Percentiles rank a stretch among this genome's conserved stretches.
Evolutionary conservation across 2,888 invertebrate genomes (phyloP).

Genomic region (Pediacus dermestoides): DNA sequence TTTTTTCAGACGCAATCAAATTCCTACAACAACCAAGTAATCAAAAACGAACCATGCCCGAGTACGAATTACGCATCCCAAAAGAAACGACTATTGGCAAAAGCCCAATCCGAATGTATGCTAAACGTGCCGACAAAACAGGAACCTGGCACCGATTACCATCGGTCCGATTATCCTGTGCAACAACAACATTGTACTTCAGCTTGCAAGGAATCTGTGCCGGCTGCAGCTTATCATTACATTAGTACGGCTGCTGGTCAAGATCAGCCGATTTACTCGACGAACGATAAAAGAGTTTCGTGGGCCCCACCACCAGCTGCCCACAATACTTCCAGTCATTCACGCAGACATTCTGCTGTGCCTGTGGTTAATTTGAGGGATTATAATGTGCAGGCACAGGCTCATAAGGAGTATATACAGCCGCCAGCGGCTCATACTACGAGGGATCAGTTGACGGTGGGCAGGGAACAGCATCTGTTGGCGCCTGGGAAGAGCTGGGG

Average conservation of each 20-base stretch:
- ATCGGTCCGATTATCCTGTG: constrained; percentile 42
- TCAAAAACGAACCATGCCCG: constrained; percentile 57
- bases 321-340: constrained; percentile 31
- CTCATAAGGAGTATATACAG: constrained; percentile 57
- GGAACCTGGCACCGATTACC: constrained; percentile 51
- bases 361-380: constrained; percentile 49
- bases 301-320: constrained; percentile 55
- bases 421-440: constrained; percentile 59
- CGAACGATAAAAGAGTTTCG: constrained; percentile 56
- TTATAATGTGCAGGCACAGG: constrained; percentile 47
- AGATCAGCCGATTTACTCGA: constrained; percentile 38
- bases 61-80: constrained; percentile 60
- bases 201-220: constrained; percentile 54
- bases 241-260: constrained; percentile 35
- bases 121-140: constrained; percentile 61
- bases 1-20: constrained; percentile 2
- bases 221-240: constrained; percentile 32
- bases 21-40: constrained; percentile 35
- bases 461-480: constrained; percentile 58
- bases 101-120: constrained; percentile 76
- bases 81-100: constrained; percentile 84
- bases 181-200: constrained; percentile 42
- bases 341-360: constrained; percentile 46
- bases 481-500: constrained; percentile 52
- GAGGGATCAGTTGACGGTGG: constrained; percentile 47